phyloP scores from a whole-genome alignment of 2,113 vertebrate genomes.

The Xiphophorus maculatus region DNA sequence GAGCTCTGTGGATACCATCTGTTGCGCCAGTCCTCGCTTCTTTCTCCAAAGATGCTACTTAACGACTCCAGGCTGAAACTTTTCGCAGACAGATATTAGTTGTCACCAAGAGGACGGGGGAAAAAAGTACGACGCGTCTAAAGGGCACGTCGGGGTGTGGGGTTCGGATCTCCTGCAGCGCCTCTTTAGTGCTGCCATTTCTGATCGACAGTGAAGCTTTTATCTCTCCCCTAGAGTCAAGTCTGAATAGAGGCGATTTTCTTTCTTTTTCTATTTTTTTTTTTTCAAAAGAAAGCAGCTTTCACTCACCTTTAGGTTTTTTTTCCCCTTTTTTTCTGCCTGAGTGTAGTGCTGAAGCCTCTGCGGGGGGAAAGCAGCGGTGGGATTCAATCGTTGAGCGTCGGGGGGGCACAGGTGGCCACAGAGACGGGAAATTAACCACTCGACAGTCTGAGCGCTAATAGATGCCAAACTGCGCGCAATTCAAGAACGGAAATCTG shows the following conservation, averaged over 20 bases:
- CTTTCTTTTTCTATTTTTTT: constrained; percentile 23
- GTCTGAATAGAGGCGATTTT: constrained; percentile 39
- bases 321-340: not conserved
- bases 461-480: constrained; percentile 43
- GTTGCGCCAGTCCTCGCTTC: not conserved
- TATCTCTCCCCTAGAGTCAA: constrained; percentile 52
- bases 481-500: constrained; percentile 1
- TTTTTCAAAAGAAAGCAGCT: constrained; percentile 15
- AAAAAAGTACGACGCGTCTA: constrained; percentile 24
- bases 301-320: constrained; percentile 53
- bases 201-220: constrained; percentile 61
- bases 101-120: not conserved
- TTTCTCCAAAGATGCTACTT: not conserved
- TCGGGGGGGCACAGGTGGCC: constrained; percentile 37
- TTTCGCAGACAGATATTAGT: constrained; percentile 24
- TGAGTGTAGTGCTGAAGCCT: constrained; percentile 10
- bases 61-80: constrained; percentile 9
- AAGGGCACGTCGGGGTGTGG: constrained; percentile 25
- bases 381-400: constrained; percentile 28
- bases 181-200: constrained; percentile 62
- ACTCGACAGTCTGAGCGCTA: constrained; percentile 48
- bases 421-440: constrained; percentile 47
- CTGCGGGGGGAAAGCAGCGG: constrained; percentile 37
- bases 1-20: constrained; percentile 8
- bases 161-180: constrained; percentile 48